Evolutionary conservation across 1,140 invertebrate genomes (phyloP).

Genomic region (Trachelipus rathkii): DNA sequence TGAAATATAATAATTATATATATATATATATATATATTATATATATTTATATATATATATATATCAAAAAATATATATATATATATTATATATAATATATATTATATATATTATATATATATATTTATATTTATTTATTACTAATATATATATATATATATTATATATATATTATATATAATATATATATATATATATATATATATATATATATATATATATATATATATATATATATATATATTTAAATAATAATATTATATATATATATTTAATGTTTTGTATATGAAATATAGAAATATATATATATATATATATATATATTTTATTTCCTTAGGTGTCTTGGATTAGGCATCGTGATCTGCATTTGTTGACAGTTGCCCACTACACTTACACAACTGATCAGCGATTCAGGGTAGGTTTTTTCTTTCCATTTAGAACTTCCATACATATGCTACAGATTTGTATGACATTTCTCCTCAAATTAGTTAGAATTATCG

Average conservation of each 20-base stretch:
- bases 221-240: constrained; percentile 18
- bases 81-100: constrained; percentile 20
- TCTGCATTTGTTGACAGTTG: constrained; percentile 49
- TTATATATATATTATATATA: constrained; percentile 19
- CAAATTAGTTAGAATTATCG: too few relatives aligned
- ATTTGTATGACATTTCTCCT: too few relatives aligned
- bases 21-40: constrained; percentile 14
- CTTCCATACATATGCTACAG: too few relatives aligned
- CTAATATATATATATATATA: constrained; percentile 12
- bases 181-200: constrained; percentile 9
- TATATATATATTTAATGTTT: too few relatives aligned
- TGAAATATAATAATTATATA: background rate
- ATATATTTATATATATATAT: constrained; percentile 4
- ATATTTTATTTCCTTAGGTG: constrained; percentile 45
- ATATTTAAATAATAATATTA: too few relatives aligned
- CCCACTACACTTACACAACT: constrained; percentile 49
- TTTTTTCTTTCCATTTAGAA: background rate
- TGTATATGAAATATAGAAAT: too few relatives aligned
- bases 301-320: too few relatives aligned
- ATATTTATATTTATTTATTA: too few relatives aligned
- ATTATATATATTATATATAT: too few relatives aligned
- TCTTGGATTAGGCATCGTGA: constrained; percentile 50
- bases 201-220: background rate
- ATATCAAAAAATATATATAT: background rate
- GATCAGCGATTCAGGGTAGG: constrained; percentile 47